Conservation (phyloP, 2,797 vertebrate species). For the Steatocranus sp. region DNA sequence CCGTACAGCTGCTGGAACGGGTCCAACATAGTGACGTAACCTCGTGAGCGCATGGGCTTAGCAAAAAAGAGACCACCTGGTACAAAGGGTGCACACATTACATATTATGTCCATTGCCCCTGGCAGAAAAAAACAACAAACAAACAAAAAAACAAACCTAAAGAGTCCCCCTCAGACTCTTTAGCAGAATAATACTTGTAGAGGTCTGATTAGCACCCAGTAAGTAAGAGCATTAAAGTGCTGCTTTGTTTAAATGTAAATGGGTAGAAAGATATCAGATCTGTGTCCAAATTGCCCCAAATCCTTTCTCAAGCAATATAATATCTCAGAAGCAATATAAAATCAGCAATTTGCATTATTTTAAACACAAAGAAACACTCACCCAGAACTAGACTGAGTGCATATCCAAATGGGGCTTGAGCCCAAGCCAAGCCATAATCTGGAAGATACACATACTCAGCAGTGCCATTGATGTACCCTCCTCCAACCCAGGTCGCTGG, state of each 20-base stretch:
- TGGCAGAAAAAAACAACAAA: not conserved
- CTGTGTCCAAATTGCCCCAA: not conserved
- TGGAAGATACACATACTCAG: slow-evolving; percentile 93
- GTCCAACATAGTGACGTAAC: slow-evolving; percentile 98
- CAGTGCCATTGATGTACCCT: slow-evolving; percentile 97
- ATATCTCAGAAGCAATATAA: not conserved
- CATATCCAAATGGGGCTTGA: slow-evolving; percentile 95
- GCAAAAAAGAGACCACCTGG: slow-evolving; percentile 97
- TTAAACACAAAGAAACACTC: slow-evolving; percentile 27
- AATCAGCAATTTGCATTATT: not conserved
- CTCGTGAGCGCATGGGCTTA: slow-evolving; percentile 94
- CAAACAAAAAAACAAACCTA: not conserved
- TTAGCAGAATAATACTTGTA: not conserved
- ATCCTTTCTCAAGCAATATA: not conserved
- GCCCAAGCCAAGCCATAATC: slow-evolving; percentile 92
- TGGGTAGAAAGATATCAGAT: not conserved
- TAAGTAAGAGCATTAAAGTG: not conserved
- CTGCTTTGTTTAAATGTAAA: not conserved
- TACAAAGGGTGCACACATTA: not conserved
- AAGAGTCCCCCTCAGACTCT: not conserved
- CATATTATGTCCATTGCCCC: not conserved
- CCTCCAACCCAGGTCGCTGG: slow-evolving; percentile 98
- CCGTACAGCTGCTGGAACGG: slow-evolving; percentile 97
- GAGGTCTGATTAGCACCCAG: not conserved
- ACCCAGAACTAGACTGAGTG: slow-evolving; percentile 93